phyloP scores from a whole-genome alignment of 1,140 invertebrate genomes.

The Zaprionus gabonicus region DNA sequence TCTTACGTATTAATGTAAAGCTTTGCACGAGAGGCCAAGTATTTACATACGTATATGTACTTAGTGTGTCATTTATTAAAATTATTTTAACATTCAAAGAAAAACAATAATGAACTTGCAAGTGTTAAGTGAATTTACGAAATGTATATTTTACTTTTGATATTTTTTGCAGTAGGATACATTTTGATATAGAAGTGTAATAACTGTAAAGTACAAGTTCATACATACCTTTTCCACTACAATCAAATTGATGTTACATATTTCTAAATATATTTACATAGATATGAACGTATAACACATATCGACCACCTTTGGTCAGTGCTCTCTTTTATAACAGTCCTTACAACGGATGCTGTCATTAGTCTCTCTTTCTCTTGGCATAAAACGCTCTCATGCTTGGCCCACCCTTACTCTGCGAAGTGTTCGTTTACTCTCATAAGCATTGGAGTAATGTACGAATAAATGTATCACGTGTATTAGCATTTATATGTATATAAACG shows the following conservation, averaged over 20 bases:
- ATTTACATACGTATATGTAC: neutral
- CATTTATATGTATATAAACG: neutral
- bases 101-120: neutral
- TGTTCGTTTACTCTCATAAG: neutral
- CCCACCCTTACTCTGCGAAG: conserved; percentile 15
- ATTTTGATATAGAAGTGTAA: neutral
- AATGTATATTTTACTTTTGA: neutral
- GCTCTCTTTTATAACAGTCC: conserved; percentile 19
- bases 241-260: neutral
- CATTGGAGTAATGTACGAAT: neutral
- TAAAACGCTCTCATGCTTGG: conserved; percentile 15
- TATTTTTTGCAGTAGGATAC: neutral
- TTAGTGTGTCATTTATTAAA: neutral
- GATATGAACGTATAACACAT: conserved; percentile 11
- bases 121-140: neutral
- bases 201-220: neutral
- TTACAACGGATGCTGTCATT: conserved; percentile 27
- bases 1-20: neutral
- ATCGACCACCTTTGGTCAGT: conserved; percentile 24
- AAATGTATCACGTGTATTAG: neutral
- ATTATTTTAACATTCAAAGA: neutral
- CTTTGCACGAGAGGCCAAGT: neutral
- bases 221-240: neutral
- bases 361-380: neutral
- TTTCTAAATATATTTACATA: conserved; percentile 8